A percentile compares a stretch with the other conserved stretches of the same genome.
phyloP scores from a whole-genome alignment of 2,797 vertebrate genomes.

The Atherinosoma microstoma region DNA sequence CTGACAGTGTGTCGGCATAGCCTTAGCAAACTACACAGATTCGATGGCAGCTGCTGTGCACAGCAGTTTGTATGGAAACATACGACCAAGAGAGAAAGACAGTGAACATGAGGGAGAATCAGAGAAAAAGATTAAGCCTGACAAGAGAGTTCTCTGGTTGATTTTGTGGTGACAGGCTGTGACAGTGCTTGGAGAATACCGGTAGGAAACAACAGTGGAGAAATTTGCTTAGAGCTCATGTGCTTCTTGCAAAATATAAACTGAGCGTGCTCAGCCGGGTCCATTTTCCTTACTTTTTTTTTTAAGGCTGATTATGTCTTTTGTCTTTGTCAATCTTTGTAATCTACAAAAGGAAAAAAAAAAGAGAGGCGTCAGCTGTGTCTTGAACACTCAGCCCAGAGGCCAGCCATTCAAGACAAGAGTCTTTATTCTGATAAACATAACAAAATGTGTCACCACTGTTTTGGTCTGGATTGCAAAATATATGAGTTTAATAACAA shows the following conservation, averaged over 20 bases:
- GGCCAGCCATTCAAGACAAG: not conserved
- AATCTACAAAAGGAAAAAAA: constrained; percentile 10
- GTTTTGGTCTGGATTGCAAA: not conserved
- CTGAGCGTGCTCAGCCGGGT: constrained; percentile 6
- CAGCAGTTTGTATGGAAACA: constrained; percentile 67
- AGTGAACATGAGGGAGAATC: constrained; percentile 65
- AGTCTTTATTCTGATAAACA: not conserved
- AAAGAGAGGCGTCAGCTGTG: not conserved
- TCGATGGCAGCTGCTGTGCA: constrained; percentile 61
- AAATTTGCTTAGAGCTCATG: constrained; percentile 45
- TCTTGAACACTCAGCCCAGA: not conserved
- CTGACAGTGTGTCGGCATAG: constrained; percentile 57
- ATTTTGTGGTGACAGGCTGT: constrained; percentile 69
- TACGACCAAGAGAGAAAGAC: constrained; percentile 47
- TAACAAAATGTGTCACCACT: not conserved
- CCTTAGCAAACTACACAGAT: constrained; percentile 53
- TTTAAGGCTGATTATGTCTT: not conserved
- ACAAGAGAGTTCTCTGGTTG: constrained; percentile 69
- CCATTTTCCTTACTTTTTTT: not conserved
- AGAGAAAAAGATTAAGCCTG: constrained; percentile 73
- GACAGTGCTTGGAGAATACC: constrained; percentile 57
- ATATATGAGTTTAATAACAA: constrained; percentile 1
- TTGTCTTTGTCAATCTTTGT: constrained; percentile 1
- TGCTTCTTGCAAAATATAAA: constrained; percentile 38
- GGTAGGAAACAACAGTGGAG: constrained; percentile 49